phyloP scores from a whole-genome alignment of 2,113 vertebrate genomes.

The Polypterus bichir region DNA sequence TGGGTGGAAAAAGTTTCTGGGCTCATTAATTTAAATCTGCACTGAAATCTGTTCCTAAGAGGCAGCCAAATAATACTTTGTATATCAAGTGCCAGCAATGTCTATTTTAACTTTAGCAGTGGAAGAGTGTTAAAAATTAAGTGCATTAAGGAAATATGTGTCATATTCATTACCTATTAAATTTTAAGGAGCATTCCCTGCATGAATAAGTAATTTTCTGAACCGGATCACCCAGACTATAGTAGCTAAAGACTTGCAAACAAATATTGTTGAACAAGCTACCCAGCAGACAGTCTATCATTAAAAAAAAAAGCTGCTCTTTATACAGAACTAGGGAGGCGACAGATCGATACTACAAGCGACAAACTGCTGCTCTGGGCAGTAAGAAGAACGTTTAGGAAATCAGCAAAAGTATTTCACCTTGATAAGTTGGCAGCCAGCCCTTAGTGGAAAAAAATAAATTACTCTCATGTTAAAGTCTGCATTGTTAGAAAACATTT shows the following conservation, averaged over 20 bases:
- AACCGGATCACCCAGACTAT: conserved; percentile 34
- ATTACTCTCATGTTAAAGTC: conserved; percentile 6
- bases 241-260: conserved; percentile 44
- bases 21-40: conserved; percentile 78
- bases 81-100: conserved; percentile 64
- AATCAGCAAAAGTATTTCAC: conserved; percentile 54
- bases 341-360: conserved; percentile 40
- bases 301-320: conserved; percentile 41
- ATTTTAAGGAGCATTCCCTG: conserved; percentile 60
- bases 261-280: conserved; percentile 45
- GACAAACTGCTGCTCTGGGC: conserved; percentile 47
- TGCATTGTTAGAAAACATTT: too few species aligned
- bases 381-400: conserved; percentile 45
- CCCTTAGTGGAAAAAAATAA: conserved; percentile 11
- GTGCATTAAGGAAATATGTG: conserved; percentile 63
- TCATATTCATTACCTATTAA: conserved; percentile 66
- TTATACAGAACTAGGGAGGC: conserved; percentile 47
- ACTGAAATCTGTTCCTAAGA: conserved; percentile 73
- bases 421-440: conserved; percentile 36
- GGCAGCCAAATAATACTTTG: conserved; percentile 76
- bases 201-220: conserved; percentile 61
- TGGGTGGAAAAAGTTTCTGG: conserved; percentile 66
- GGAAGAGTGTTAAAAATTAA: conserved; percentile 56
- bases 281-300: conserved; percentile 45
- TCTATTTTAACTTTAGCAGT: conserved; percentile 61